phyloP scores from a whole-genome alignment of 2,797 vertebrate species.

The Champsocephalus gunnari region DNA sequence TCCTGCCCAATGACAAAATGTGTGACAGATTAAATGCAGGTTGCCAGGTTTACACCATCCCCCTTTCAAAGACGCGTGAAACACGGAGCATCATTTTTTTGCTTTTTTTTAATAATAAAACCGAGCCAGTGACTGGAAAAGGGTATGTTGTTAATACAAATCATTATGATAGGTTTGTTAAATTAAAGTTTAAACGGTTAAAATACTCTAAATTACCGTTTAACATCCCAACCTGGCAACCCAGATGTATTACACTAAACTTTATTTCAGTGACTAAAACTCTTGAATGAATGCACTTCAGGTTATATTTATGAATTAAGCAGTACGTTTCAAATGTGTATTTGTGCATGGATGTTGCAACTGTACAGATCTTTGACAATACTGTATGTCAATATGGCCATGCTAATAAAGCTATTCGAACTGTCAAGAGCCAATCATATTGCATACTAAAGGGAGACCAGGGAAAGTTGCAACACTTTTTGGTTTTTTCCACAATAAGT shows the following conservation, averaged over 20 bases:
- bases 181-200: rapidly evolving
- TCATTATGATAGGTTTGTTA: background rate
- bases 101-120: rapidly evolving
- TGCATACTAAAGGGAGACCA: background rate
- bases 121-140: rapidly evolving
- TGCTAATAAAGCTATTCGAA: background rate
- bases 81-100: background rate
- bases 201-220: background rate
- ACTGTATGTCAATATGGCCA: too few species aligned
- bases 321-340: too few species aligned
- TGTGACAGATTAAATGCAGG: constrained; percentile 65
- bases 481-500: too few species aligned
- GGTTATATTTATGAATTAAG: too few species aligned
- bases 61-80: background rate
- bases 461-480: too few species aligned
- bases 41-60: constrained; percentile 63
- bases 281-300: background rate
- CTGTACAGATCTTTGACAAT: too few species aligned
- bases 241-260: background rate
- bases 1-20: constrained; percentile 68
- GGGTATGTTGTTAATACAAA: rapidly evolving
- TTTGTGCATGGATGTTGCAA: too few species aligned
- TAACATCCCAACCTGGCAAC: constrained; percentile 55
- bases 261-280: too few species aligned
- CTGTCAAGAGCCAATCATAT: background rate